These are phyloP conservation scores for Melanotaenia maccullochi DNA, from an alignment of 2,797 vertebrate genomes.

Conservation along the genomic window DNA sequence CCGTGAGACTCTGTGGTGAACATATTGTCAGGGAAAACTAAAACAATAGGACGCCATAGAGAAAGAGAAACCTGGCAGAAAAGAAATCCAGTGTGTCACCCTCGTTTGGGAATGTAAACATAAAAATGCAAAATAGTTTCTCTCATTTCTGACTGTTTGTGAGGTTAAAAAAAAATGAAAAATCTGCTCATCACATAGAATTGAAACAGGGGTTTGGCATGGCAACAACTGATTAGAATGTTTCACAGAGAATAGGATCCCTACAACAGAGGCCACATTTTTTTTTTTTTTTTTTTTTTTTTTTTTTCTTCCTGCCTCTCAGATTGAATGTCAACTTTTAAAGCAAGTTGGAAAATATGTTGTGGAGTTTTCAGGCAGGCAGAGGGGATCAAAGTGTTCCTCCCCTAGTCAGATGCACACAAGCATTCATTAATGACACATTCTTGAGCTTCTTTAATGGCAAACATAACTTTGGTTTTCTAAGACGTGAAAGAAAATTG, in stretches of 20 bases:
- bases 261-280: slow-evolving; percentile 83
- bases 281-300: slow-evolving; percentile 55
- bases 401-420: slow-evolving; percentile 63
- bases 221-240: slow-evolving; percentile 78
- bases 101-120: slow-evolving; percentile 85
- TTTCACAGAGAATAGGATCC: slow-evolving; percentile 74
- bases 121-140: slow-evolving; percentile 60
- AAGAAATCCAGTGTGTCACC: slow-evolving; percentile 84
- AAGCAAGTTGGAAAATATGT: slow-evolving; percentile 78
- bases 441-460: slow-evolving; percentile 83
- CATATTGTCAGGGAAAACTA: slow-evolving; percentile 49
- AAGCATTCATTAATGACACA: slow-evolving; percentile 76
- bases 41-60: slow-evolving; percentile 41
- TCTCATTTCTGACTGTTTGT: slow-evolving; percentile 59
- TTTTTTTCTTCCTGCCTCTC: slow-evolving; percentile 56
- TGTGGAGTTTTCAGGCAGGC: slow-evolving; percentile 70
- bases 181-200: slow-evolving; percentile 50
- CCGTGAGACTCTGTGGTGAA: slow-evolving; percentile 48
- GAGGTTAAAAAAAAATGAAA: slow-evolving; percentile 31
- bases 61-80: slow-evolving; percentile 58
- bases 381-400: slow-evolving; percentile 59
- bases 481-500: slow-evolving; percentile 75
- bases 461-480: slow-evolving; percentile 88
- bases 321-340: slow-evolving; percentile 80
- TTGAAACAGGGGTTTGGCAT: slow-evolving; percentile 75